These are phyloP conservation scores for Apamea sordens DNA, from an alignment of 2,888 invertebrate genomes.

Conservation along the genomic window DNA sequence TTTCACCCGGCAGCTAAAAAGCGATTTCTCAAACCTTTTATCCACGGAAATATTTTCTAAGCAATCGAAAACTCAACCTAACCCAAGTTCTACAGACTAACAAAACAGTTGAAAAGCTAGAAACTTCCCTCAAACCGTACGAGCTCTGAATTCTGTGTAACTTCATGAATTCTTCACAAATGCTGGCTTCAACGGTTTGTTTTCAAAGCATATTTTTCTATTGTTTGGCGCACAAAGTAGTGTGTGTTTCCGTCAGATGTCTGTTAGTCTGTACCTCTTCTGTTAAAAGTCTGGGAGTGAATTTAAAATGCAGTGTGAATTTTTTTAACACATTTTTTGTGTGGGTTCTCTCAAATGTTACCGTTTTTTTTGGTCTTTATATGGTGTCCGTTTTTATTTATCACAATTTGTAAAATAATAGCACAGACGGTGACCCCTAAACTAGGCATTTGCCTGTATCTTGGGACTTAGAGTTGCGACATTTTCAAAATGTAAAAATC, in stretches of 20 bases:
- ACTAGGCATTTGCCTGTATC: no score
- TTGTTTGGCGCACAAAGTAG: conserved; percentile 28
- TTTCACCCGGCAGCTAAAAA: neutral
- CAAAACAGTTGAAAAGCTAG: conserved; percentile 37
- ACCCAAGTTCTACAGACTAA: conserved; percentile 11
- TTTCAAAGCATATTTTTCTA: conserved; percentile 58
- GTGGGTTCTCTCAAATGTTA: neutral
- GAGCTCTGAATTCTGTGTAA: conserved; percentile 36
- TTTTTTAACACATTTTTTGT: neutral
- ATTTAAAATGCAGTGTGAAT: neutral
- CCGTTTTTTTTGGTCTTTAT: neutral
- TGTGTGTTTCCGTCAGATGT: conserved; percentile 12
- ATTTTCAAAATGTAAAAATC: neutral
- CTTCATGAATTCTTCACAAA: conserved; percentile 55
- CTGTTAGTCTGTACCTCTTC: neutral
- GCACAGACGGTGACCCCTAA: no score
- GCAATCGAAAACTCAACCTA: conserved; percentile 6
- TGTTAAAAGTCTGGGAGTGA: neutral
- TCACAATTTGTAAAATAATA: no score
- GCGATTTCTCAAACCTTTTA: neutral
- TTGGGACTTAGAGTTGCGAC: no score
- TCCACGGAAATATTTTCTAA: conserved; percentile 20
- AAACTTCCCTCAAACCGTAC: conserved; percentile 26
- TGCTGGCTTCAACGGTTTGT: conserved; percentile 14
- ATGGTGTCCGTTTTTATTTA: neutral